These are phyloP conservation scores for Leucoraja ocellata DNA, from an alignment of 2,797 vertebrate genomes.

Conservation along the genomic window DNA sequence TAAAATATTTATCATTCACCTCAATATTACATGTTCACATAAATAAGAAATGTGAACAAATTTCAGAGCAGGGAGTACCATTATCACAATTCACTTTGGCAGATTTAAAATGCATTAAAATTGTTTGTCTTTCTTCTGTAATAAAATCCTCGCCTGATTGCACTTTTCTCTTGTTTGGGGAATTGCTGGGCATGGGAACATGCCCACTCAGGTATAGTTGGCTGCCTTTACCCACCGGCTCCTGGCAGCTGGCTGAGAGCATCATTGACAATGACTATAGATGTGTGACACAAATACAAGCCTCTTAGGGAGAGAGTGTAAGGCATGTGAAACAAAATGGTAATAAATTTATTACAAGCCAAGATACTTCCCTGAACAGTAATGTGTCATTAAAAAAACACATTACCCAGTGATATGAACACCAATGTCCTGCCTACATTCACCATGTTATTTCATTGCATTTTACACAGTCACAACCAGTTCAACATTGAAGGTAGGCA, in stretches of 20 bases:
- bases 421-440: not conserved
- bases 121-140: not conserved
- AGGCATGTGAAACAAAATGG: not conserved
- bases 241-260: not conserved
- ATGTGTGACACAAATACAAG: not conserved
- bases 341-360: not conserved
- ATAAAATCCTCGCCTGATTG: not conserved
- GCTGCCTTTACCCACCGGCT: not conserved
- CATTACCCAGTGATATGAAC: not conserved
- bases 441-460: no score
- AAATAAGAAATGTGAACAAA: not conserved
- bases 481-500: not conserved
- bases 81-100: not conserved
- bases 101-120: not conserved
- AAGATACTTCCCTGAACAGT: not conserved
- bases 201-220: not conserved
- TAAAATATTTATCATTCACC: constrained; percentile 19
- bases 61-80: not conserved
- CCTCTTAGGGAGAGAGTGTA: not conserved
- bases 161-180: not conserved
- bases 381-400: not conserved
- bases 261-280: not conserved
- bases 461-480: not conserved
- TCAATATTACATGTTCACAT: not conserved
- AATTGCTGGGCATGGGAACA: not conserved